Evolutionary conservation across 2,113 vertebrate species (phyloP), one percentile per base, ranked within the genome.

Genomic region (Axis porcinus): DNA sequence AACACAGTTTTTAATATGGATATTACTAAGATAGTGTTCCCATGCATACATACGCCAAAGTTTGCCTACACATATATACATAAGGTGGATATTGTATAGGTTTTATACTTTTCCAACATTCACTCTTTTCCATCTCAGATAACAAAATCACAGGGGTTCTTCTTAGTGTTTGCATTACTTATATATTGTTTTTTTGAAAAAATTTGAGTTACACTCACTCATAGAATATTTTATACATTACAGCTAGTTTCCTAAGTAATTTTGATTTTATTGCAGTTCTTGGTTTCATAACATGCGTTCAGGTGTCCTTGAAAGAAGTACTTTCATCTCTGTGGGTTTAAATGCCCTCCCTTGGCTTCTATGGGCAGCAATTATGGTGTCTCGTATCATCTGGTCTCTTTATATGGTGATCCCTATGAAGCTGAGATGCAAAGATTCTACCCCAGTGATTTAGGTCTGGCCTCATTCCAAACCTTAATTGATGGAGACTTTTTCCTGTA

Each of bases 401-500:
- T 95, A 86, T 86, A 74, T 30, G 50, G 43, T 43, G 70, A 89
- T 97, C 62, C 85, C 89, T 13, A 55, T 60, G 93, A 95, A 97
- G 97, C 91, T 86, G 62, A 91, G 52, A 96, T 94, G 91, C 89
- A 96, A 94, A 91, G 89, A 84, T 96, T 96, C 93, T 95, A 97
- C 94, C 94, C 91, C 23, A 84, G 95, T 95, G 97, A 95, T 97
- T 96, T 95, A 91, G 89, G 74, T 92, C 89, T 98, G 97, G 98
- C 97, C 54, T 97, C 47, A 62, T 94, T 97, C 96, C 97, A 98
- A 96, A 47, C 33, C 36, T 97, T 98, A 97, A 98, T 97, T 98
- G 94, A 94, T 93, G 86, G 86, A 94, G 93, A 91, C 89, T 98
- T 96, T 96, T 95, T 84, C 89, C 92, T 83, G 70, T 89, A 86